Evolutionary conservation across 2,113 vertebrate genomes (phyloP).

Genomic region (Pterocles gutturalis): DNA sequence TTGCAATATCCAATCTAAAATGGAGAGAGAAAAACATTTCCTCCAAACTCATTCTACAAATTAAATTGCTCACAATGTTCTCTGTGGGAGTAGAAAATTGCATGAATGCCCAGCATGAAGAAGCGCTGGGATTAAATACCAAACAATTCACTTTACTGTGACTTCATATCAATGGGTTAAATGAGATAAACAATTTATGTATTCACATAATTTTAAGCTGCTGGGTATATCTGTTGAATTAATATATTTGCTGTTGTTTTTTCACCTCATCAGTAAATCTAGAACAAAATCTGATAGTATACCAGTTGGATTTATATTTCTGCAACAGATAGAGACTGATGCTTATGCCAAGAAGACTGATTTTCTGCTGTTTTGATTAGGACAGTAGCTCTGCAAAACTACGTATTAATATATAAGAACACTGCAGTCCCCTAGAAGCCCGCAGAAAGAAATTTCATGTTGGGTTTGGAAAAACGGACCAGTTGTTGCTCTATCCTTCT

Average conservation of each 20-base stretch:
- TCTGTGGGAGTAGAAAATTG: background rate
- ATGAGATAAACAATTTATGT: slow-evolving; percentile 23
- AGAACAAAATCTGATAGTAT: slow-evolving; percentile 28
- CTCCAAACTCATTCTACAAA: background rate
- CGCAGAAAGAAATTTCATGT: background rate
- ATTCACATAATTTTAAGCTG: slow-evolving; percentile 31
- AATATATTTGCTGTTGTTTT: slow-evolving; percentile 41
- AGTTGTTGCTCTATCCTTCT: background rate
- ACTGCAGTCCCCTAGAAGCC: background rate
- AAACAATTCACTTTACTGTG: slow-evolving; percentile 7
- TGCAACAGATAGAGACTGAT: slow-evolving; percentile 55
- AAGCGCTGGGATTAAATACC: background rate
- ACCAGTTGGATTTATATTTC: slow-evolving; percentile 59
- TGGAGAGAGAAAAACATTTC: background rate
- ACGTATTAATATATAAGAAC: background rate
- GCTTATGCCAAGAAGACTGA: slow-evolving; percentile 29
- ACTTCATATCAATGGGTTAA: slow-evolving; percentile 34
- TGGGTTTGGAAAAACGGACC: background rate
- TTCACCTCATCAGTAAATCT: slow-evolving; percentile 40
- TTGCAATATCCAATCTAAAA: background rate
- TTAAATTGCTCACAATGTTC: background rate
- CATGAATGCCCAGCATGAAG: background rate
- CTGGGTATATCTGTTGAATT: slow-evolving; percentile 2
- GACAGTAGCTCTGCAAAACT: slow-evolving; percentile 1
- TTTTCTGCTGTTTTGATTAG: slow-evolving; percentile 62